Percentiles rank a stretch among this genome's conserved stretches.
These are phyloP conservation scores for Drosophila limbata DNA, from an alignment of 2,888 invertebrate species.

Conservation along the genomic window DNA sequence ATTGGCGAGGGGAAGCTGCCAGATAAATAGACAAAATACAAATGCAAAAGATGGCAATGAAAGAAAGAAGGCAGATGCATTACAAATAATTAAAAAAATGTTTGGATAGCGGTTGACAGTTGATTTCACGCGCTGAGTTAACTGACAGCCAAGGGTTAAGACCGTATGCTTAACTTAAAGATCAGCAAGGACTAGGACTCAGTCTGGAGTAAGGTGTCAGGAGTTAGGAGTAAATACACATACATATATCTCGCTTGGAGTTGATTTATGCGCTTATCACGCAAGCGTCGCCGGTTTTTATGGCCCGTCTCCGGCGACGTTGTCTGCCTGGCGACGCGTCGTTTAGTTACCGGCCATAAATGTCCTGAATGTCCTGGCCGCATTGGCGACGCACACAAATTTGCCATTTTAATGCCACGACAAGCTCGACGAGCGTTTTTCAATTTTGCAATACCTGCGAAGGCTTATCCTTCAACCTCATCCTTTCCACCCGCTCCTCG, in stretches of 20 bases:
- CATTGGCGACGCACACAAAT: conserved; percentile 73
- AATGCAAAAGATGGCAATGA: conserved; percentile 2
- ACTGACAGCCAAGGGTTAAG: conserved; percentile 39
- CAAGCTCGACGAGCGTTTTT: conserved; percentile 63
- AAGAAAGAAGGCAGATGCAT: conserved; percentile 12
- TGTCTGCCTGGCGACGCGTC: conserved; percentile 65
- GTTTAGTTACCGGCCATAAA: conserved; percentile 74
- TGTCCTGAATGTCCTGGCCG: conserved; percentile 67
- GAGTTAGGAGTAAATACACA: not conserved
- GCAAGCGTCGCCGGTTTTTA: conserved; percentile 74
- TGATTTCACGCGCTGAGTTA: conserved; percentile 24
- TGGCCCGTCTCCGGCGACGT: conserved; percentile 58
- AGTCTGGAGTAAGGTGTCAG: not conserved
- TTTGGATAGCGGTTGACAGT: conserved; percentile 2
- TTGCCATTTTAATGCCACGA: conserved; percentile 77
- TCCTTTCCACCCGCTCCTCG: not conserved
- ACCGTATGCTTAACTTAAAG: conserved; percentile 21
- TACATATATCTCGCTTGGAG: conserved; percentile 31
- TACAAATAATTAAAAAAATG: conserved; percentile 60
- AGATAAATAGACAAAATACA: not conserved
- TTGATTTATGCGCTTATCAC: conserved; percentile 79
- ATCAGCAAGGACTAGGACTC: conserved; percentile 1
- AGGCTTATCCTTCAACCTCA: conserved; percentile 46
- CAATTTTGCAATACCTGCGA: conserved; percentile 73
- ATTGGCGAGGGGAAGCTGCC: not conserved